Conservation (phyloP, 2,797 vertebrate species). For the Rallus crepitans region DNA sequence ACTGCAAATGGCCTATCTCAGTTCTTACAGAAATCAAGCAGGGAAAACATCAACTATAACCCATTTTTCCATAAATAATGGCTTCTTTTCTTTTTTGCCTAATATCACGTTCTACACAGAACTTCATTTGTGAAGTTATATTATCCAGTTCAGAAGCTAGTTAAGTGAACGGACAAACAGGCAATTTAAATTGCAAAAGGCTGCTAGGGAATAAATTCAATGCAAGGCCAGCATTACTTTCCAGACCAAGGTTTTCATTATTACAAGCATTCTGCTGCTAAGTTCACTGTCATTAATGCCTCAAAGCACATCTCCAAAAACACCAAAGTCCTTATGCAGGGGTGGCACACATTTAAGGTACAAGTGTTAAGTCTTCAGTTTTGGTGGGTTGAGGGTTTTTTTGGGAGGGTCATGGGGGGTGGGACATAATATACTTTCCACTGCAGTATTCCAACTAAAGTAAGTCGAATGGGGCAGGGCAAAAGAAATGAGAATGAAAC, state of each 20-base stretch:
- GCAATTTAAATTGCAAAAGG: background rate
- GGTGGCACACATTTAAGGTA: background rate
- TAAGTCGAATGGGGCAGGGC: background rate
- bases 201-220: background rate
- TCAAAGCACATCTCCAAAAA: background rate
- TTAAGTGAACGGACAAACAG: constrained; percentile 1
- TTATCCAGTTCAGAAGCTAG: background rate
- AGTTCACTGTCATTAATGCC: background rate
- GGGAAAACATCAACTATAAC: background rate
- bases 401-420: no score
- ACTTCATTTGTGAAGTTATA: background rate
- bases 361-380: background rate
- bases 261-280: background rate
- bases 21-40: background rate
- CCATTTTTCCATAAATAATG: background rate
- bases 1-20: background rate
- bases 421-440: background rate
- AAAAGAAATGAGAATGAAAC: background rate
- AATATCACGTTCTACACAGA: background rate
- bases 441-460: background rate
- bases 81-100: background rate
- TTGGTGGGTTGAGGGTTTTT: background rate
- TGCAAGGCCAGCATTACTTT: background rate
- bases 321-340: background rate
- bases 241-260: background rate